Evolutionary conservation across 1,140 invertebrate species (phyloP).

Genomic region (Aphidius ervi): DNA sequence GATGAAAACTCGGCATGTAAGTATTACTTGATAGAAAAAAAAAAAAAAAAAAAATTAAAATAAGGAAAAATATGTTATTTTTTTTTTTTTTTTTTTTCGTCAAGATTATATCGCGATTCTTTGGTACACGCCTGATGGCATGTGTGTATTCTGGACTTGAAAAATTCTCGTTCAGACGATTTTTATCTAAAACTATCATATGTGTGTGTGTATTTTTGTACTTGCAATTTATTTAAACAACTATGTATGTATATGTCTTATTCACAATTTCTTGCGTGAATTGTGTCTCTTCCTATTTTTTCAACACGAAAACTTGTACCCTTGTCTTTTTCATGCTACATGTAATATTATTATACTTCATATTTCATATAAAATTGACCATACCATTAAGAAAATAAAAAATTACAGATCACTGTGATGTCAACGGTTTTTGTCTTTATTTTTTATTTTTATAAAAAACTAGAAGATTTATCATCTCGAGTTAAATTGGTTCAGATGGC

Average conservation of each 20-base stretch:
- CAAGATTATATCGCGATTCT: constrained; percentile 22
- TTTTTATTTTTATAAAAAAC: constrained; percentile 11
- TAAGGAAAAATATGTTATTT: constrained; percentile 17
- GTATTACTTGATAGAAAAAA: constrained; percentile 3
- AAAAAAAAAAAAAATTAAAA: not conserved
- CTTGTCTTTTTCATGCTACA: not conserved
- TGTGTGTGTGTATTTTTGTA: not conserved
- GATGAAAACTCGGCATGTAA: constrained; percentile 10
- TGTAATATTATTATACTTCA: not conserved
- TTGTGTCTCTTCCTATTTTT: constrained; percentile 17
- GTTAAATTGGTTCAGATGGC: constrained; percentile 24
- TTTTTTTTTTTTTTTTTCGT: not conserved
- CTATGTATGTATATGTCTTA: too few relatives aligned
- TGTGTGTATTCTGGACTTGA: constrained; percentile 5
- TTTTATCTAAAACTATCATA: constrained; percentile 20
- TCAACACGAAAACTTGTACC: not conserved
- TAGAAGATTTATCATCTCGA: constrained; percentile 22
- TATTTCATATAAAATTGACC: not conserved
- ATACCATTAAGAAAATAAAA: too few relatives aligned
- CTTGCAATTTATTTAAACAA: not conserved
- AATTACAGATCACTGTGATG: not conserved
- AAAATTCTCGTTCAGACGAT: constrained; percentile 8
- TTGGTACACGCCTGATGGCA: constrained; percentile 21
- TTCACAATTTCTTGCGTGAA: too few relatives aligned
- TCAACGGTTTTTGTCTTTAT: not conserved